Percentiles rank a stretch among this genome's conserved stretches.
Conservation (phyloP, 2,888 invertebrate species). For the Diaperis boleti region DNA sequence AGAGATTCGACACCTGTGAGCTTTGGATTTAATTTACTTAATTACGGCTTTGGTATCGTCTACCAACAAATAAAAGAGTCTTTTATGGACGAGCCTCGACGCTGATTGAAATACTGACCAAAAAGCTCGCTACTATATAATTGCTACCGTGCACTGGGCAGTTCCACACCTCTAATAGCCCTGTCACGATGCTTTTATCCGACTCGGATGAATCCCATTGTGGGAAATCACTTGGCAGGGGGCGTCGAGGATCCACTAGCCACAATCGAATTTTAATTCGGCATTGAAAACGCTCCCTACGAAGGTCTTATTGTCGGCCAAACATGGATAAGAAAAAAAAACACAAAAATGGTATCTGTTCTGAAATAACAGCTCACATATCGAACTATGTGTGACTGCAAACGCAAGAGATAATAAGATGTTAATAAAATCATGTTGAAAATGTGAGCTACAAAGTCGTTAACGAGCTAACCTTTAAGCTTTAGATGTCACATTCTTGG, state of each 20-base stretch:
- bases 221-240: constrained; percentile 45
- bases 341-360: too few relatives aligned
- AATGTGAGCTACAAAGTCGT: too few relatives aligned
- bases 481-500: too few relatives aligned
- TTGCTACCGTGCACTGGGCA: constrained; percentile 48
- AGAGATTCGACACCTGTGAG: background rate
- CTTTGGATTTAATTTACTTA: constrained; percentile 24
- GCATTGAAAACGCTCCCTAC: too few relatives aligned
- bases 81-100: constrained; percentile 28
- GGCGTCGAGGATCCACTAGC: constrained; percentile 5
- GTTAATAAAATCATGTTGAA: too few relatives aligned
- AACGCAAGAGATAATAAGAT: too few relatives aligned
- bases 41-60: constrained; percentile 24
- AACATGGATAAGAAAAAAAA: too few relatives aligned
- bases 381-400: too few relatives aligned
- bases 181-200: constrained; percentile 52
- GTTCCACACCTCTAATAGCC: constrained; percentile 48
- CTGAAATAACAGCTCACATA: too few relatives aligned
- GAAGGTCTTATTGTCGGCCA: too few relatives aligned
- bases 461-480: too few relatives aligned
- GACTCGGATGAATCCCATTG: constrained; percentile 43
- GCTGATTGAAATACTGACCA: constrained; percentile 43
- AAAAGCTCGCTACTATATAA: constrained; percentile 47
- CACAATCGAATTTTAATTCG: constrained; percentile 19
- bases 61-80: constrained; percentile 27